Base-by-base conservation (phyloP, 1,140 invertebrate genomes). In the Ceratosolen solmsi region DNA sequence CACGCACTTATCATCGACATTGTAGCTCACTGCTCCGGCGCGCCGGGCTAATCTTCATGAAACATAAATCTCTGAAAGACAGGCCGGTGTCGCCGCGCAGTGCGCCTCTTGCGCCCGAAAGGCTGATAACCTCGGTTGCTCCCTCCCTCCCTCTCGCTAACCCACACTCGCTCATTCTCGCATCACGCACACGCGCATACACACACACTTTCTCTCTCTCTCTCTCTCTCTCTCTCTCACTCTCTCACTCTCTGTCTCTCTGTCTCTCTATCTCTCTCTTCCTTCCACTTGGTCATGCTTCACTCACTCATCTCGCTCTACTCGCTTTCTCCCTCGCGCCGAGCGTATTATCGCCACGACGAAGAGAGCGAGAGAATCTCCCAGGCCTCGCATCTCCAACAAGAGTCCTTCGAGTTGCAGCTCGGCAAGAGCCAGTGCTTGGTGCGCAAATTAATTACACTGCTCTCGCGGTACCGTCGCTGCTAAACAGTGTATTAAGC, bases 51-150 rank as follows among this genome's bases (percentile, higher is more conserved):
- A 80, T 80, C 79, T 80, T 38, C 38, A 25, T 8, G 38, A 51
- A 74, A 54, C 79, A 80, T 80, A 80, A 80, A 80, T 80, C 79
- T 80, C 41, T 22, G 22, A 72, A 79, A 71, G 78, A 80, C 79
- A 80, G 70, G 70, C 54, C 56, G 70, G 54, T 58, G 54, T 80
- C 70, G 70, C 38, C 70, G 68, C n/a, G 17, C 60, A 7, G 68
- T 13, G 68, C 8, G 60, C 73, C 36, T 33, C 60, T 63, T 17
- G 30, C 27, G 11, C 56, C 15, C 70, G n/a, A 36, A 20, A 60
- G 51, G 73, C 73, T 75, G 73, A 75, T 75, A 75, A 58, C 73
- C 51, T 75, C 54, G 4, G 3, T 51, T 13, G 22, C 41, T n/a
- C 49, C 25, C 49, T 30, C 71, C 17, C 1, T 25, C 13, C n/a